Base-by-base conservation (phyloP, 2,113 vertebrate species). In the Sclerurus mexicanus region DNA sequence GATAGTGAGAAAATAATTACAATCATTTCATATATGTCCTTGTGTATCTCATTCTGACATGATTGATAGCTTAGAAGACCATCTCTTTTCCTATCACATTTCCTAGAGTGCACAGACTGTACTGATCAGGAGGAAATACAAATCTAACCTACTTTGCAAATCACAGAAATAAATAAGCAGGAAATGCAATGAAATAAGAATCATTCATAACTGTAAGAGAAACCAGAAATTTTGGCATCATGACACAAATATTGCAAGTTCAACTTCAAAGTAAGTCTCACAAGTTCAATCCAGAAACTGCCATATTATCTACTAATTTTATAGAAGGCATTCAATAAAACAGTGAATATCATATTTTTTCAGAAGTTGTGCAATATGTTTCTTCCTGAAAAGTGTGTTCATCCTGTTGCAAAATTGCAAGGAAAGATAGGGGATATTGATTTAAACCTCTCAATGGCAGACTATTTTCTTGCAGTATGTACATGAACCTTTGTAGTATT, bases 321-420 rank as follows among this genome's bases (percentile, higher is more conserved):
- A 47, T 16, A 18, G 66, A 85, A 84, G 13, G 21, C 40, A 68
- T 44, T 72, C 50, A 67, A 67, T 78, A 85, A 71, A 94, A 85
- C 0, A 1, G 12, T 3, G 10, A 89, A 31, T 55, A 53, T 13
- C 2, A 5, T 58, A 28, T 50, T 71, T 89, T 89, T 94, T 75
- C 40, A 72, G 72, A 62, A 33, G 5, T 13, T 49, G 8, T 47
- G 40, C 30, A 93, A 44, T 27, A 79, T 8, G 21, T 53, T 76
- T 85, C 49, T 73, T 80, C 39, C 11, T 22, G 53, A 85, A 87
- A 81, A 68, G 44, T 6, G 11, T 31, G 40, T 46, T 91, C 63
- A 69, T 33, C 14, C 53, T 90, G 9, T 71, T 77, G 56, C 59
- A 68, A 92, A 90, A 93, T 35, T 96, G 52, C 80, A 92, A 67